Conservation (phyloP, 1,140 invertebrate species). For the Phymorhynchus buccinoides region DNA sequence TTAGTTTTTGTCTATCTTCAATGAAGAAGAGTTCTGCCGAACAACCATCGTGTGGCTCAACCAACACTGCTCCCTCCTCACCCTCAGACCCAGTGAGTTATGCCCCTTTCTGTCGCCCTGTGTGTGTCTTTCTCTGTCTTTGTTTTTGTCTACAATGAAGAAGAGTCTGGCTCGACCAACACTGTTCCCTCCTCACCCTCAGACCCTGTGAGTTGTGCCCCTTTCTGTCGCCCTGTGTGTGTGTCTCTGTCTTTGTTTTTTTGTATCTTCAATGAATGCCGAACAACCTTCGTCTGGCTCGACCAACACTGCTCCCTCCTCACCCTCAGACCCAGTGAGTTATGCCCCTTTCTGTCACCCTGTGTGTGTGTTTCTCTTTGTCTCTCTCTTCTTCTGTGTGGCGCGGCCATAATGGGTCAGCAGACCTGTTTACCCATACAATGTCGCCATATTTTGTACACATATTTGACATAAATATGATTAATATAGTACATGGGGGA, state of each 20-base stretch:
- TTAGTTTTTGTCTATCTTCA: constrained; percentile 93
- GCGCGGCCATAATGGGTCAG: too few relatives aligned
- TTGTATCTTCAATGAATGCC: too few relatives aligned
- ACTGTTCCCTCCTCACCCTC: constrained; percentile 93
- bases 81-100: constrained; percentile 88
- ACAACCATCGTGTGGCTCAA: constrained; percentile 95
- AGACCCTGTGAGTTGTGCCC: constrained; percentile 83
- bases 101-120: constrained; percentile 38
- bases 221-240: too few relatives aligned
- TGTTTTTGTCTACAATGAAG: too few relatives aligned
- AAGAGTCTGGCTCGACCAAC: constrained; percentile 96
- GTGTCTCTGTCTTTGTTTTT: neutral
- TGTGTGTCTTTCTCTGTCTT: too few relatives aligned
- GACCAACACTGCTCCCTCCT: constrained; percentile 96
- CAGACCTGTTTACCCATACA: too few relatives aligned
- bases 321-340: constrained; percentile 90
- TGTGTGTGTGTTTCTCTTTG: neutral
- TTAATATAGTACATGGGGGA: too few relatives aligned
- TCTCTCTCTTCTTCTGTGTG: too few relatives aligned
- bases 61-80: constrained; percentile 93
- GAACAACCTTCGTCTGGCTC: too few relatives aligned
- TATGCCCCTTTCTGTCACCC: too few relatives aligned
- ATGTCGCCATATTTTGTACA: too few relatives aligned
- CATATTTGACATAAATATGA: too few relatives aligned
- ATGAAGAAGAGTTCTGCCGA: constrained; percentile 91